Base-by-base conservation (phyloP, 2,797 vertebrate species). In the Huso huso region DNA sequence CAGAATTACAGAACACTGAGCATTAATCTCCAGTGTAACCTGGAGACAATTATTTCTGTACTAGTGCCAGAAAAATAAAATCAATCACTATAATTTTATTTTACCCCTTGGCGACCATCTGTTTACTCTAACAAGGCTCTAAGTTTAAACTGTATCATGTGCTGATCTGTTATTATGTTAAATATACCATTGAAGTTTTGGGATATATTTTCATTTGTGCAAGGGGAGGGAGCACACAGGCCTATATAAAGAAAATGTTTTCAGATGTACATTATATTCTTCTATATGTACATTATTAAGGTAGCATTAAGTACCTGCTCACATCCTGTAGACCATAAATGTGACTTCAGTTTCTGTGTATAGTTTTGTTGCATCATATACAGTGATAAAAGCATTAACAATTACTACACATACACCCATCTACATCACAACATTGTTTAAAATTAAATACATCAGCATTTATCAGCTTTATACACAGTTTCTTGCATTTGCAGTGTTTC, bases 101-200 rank as follows among this genome's bases (percentile, higher is more conserved):
- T 81, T 68, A 69, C 75, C 82, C 83, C 69, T 65, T 74, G 74
- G 76, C 75, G 71, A 61, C 77, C 81, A 75, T 80, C 80, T 82
- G 79, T 84, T 86, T 83, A 77, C 80, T 77, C 75, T 78, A 83
- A 80, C 77, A 73, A 59, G 69, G 78, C 78, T 77, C 70, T 88
- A 69, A 51, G 76, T 81, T 72, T 72, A 81, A 80, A 83, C 77
- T 80, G 80, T 79, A 81, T 84, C 76, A 73, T 74, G 68, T 68
- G 74, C 67, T 76, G 68, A 80, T 81, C 72, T 13, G 68, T 88
- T 85, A 87, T 86, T 89, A 82, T 77, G 75, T 79, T 80, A 83
- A 88, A 89, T 87, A 83, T 82, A 87, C 87, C 83, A 86, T 76
- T 77, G 82, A 82, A 75, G 78, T 82, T 80, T 82, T 80, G 84